A percentile compares a stretch with the other conserved stretches of the same genome.
phyloP scores from a whole-genome alignment of 2,888 invertebrate genomes.

The Ctenicera cuprea region DNA sequence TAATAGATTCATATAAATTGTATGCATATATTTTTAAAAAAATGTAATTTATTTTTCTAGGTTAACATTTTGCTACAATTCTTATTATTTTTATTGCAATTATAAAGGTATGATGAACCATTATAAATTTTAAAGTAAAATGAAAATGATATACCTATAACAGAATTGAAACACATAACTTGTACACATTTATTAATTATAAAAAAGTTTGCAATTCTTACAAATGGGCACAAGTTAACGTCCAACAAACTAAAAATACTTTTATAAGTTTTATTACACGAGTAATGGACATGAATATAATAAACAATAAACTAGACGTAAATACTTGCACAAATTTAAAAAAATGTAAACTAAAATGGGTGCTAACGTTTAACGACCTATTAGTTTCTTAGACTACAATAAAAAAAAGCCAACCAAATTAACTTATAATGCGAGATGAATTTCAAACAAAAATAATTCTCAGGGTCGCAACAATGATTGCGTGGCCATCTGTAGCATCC shows the following conservation, averaged over 20 bases:
- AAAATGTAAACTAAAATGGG: not conserved
- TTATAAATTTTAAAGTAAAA: too few relatives aligned
- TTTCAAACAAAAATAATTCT: constrained; percentile 16
- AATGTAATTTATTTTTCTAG: too few relatives aligned
- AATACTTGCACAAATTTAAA: constrained; percentile 25
- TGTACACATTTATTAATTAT: constrained; percentile 45
- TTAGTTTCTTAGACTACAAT: not conserved
- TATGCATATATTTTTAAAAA: too few relatives aligned
- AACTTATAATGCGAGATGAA: constrained; percentile 25
- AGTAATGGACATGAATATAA: not conserved
- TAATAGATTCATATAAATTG: too few relatives aligned
- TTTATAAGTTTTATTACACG: constrained; percentile 25
- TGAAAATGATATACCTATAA: too few relatives aligned
- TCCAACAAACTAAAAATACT: constrained; percentile 13
- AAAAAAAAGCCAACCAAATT: constrained; percentile 6
- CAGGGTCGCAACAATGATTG: constrained; percentile 64
- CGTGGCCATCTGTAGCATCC: constrained; percentile 84
- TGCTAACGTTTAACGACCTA: too few relatives aligned
- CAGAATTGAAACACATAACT: not conserved
- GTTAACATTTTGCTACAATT: too few relatives aligned
- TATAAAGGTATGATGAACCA: too few relatives aligned
- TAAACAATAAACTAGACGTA: constrained; percentile 16
- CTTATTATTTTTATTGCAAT: too few relatives aligned
- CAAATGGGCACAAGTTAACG: constrained; percentile 42
- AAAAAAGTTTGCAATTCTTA: constrained; percentile 37